Conservation (phyloP, 2,797 vertebrate genomes). For the Microctenopoma lineatum region DNA sequence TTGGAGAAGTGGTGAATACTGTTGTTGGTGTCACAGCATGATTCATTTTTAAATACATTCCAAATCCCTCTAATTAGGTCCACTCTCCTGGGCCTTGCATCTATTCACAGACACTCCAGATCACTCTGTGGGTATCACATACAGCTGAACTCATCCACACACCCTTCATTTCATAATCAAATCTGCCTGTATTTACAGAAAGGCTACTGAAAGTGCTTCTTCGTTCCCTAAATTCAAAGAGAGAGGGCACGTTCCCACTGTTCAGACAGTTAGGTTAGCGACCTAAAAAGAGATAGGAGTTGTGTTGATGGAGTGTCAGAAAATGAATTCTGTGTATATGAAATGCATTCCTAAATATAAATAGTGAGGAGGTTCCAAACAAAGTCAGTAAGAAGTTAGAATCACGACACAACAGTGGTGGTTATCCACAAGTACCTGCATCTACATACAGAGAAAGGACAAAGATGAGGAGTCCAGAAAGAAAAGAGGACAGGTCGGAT, state of each 20-base stretch:
- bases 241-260: constrained; percentile 45
- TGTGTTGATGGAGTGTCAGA: no score
- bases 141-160: constrained; percentile 53
- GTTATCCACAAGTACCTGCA: no score
- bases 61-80: constrained; percentile 71
- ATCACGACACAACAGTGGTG: no score
- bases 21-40: constrained; percentile 53
- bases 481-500: no score
- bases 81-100: constrained; percentile 59
- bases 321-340: no score
- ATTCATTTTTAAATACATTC: constrained; percentile 71
- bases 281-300: no score
- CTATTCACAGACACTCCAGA: constrained; percentile 61
- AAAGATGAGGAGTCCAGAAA: no score
- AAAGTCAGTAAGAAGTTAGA: no score
- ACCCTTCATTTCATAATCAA: constrained; percentile 61
- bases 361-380: no score
- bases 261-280: constrained; percentile 3
- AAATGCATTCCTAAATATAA: no score
- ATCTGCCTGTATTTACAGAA: constrained; percentile 69
- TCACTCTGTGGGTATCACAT: constrained; percentile 48
- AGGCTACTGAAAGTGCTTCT: constrained; percentile 57
- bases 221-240: constrained; percentile 46
- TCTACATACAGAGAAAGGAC: no score
- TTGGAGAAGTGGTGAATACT: constrained; percentile 62